Evolutionary conservation across 2,888 invertebrate species (phyloP).

Genomic region (Teleogryllus oceanicus): DNA sequence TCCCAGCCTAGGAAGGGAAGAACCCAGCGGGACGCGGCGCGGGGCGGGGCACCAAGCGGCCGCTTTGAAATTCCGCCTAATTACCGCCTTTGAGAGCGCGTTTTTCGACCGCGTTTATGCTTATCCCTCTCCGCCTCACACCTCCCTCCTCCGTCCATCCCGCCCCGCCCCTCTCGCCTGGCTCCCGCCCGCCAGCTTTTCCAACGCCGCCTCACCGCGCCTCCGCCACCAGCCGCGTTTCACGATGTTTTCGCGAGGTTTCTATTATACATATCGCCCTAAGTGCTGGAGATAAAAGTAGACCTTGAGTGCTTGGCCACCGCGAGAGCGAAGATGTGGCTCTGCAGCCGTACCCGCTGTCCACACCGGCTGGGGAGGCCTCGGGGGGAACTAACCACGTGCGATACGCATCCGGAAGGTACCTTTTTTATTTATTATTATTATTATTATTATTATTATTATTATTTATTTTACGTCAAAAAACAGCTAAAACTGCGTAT

Average conservation of each 20-base stretch:
- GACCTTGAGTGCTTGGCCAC: too few relatives aligned
- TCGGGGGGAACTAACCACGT: neutral
- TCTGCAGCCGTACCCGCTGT: neutral
- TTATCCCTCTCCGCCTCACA: neutral
- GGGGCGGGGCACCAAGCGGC: neutral
- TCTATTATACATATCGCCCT: conserved; percentile 1
- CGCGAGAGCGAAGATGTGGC: too few relatives aligned
- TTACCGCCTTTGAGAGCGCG: neutral
- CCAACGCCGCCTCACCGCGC: neutral
- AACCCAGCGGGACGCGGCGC: neutral
- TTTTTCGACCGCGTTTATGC: neutral
- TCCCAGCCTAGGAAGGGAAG: too few relatives aligned
- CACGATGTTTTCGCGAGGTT: conserved; percentile 4
- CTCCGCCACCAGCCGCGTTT: neutral
- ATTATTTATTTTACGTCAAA: too few relatives aligned
- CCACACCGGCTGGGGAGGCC: neutral
- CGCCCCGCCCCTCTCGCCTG: neutral
- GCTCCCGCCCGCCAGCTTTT: neutral
- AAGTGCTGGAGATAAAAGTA: neutral
- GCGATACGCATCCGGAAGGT: too few relatives aligned
- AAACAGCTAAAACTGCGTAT: too few relatives aligned
- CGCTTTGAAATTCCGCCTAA: neutral
- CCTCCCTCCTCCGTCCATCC: too few relatives aligned
- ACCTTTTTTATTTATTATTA: too few relatives aligned
- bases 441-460: too few relatives aligned